Evolutionary conservation across 2,888 invertebrate genomes (phyloP), one percentile per base, ranked within the genome.

Genomic region (Trichogramma dendrolimi): DNA sequence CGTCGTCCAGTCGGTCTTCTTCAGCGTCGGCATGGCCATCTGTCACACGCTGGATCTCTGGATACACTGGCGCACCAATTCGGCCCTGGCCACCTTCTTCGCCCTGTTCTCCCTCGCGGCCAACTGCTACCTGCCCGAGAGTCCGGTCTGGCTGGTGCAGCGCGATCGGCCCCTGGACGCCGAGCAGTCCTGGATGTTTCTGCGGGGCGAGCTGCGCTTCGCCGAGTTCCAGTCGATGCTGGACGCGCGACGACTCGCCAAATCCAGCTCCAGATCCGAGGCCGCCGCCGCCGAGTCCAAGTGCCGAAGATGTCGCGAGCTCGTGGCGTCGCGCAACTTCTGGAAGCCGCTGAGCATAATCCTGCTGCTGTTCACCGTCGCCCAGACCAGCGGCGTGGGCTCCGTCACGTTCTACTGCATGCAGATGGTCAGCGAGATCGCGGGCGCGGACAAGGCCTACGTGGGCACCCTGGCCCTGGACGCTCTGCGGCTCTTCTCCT

Each of bases 341-440:
- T 69, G 84, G 41, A 85, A 84, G 68, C 87, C 87, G 0, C 74
- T 87, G 40, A 72, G 82, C 2, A 84, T 87, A 48, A 83, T 89
- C 79, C 83, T 85, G 57, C 75, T 84, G 3, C 85, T 89, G 69
- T 89, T 89, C 71, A 80, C 85, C 7, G 84, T 86, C 6, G 85
- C 86, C 63, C 89, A 90, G 72, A 85, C 89, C 70, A 85, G 87
- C 5, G 90, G 90, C 1, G 85, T 87, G 1, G 89, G 89, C 67
- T 88, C 88, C 0, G 82, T 90, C 1, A 85, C 86, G 2, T 89
- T 88, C 66, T 90, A 90, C 74, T 87, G 88, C 0, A 87, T 88
- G 55, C 82, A 85, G 68, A 84, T 88, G 64, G 81, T 83, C 62
- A 83, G 84, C 58, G 82, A 81, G 50, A 80, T 89, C 0, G 85